A percentile compares a stretch with the other conserved stretches of the same genome.
These are phyloP conservation scores for Automeris io DNA, from an alignment of 2,888 invertebrate species.

Conservation along the genomic window DNA sequence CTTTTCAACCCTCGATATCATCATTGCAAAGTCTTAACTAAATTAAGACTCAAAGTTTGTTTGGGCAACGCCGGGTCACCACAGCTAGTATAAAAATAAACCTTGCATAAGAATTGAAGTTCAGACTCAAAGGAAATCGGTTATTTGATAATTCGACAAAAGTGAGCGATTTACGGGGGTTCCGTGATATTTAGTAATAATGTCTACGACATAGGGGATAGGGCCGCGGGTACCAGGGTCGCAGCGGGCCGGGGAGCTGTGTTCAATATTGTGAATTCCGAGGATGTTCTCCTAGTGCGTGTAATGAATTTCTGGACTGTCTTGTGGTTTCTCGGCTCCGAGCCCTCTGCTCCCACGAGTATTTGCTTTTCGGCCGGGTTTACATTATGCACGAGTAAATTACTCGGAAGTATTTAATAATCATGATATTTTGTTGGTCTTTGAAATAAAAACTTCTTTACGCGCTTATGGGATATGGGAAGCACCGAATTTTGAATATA, in stretches of 20 bases:
- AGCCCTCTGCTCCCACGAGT: constrained; percentile 42
- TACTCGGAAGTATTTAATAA: constrained; percentile 13
- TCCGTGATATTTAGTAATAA: constrained; percentile 55
- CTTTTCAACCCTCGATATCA: no score
- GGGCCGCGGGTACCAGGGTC: constrained; percentile 18
- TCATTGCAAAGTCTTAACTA: no score
- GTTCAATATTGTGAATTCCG: constrained; percentile 76
- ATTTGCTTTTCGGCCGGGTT: constrained; percentile 30
- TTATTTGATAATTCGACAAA: constrained; percentile 15
- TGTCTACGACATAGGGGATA: constrained; percentile 25
- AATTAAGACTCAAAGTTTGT: no score
- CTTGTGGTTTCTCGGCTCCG: constrained; percentile 68
- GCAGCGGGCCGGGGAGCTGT: constrained; percentile 26
- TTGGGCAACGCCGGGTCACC: no score
- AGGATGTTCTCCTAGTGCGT: constrained; percentile 60
- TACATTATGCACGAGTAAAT: not conserved
- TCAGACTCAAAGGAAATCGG: not conserved
- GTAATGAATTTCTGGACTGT: constrained; percentile 75
- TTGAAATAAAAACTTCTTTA: no score
- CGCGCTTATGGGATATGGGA: no score
- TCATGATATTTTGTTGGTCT: no score
- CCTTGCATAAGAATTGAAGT: not conserved
- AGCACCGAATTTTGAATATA: no score
- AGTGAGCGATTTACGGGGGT: constrained; percentile 51
- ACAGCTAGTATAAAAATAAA: no score